phyloP scores from a whole-genome alignment of 2,113 vertebrate genomes.

The Zapornia atra region DNA sequence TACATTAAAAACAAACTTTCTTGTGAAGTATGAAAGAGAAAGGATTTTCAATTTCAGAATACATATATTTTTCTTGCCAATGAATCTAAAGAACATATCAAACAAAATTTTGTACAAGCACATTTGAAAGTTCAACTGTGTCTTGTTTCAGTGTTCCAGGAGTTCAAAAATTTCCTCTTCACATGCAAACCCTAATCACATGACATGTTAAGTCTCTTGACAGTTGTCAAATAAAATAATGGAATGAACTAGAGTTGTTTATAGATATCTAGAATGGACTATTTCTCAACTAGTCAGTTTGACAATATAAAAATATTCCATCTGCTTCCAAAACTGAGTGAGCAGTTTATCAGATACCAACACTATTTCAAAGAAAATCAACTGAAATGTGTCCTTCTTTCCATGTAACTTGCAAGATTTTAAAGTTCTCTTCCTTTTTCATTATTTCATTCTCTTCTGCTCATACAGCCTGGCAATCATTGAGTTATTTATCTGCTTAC shows the following conservation, averaged over 20 bases:
- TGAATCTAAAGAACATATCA: background rate
- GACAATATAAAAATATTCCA: conserved; percentile 8
- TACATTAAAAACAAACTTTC: background rate
- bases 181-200: background rate
- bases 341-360: background rate
- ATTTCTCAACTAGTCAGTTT: background rate
- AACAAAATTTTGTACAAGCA: background rate
- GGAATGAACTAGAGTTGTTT: background rate
- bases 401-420: background rate
- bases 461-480: background rate
- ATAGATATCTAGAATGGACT: background rate
- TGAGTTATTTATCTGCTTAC: conserved; percentile 44
- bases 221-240: background rate
- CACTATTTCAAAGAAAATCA: background rate
- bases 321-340: background rate
- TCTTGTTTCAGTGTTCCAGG: background rate
- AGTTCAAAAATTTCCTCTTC: background rate
- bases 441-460: conserved; percentile 17
- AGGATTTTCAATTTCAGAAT: background rate
- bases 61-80: background rate
- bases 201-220: background rate
- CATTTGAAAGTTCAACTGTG: background rate
- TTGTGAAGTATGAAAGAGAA: background rate
- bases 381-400: background rate
- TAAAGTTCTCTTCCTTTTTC: background rate